A percentile compares a stretch with the other conserved stretches of the same genome.
phyloP scores from a whole-genome alignment of 2,113 vertebrate species.

The Ursus arctos region DNA sequence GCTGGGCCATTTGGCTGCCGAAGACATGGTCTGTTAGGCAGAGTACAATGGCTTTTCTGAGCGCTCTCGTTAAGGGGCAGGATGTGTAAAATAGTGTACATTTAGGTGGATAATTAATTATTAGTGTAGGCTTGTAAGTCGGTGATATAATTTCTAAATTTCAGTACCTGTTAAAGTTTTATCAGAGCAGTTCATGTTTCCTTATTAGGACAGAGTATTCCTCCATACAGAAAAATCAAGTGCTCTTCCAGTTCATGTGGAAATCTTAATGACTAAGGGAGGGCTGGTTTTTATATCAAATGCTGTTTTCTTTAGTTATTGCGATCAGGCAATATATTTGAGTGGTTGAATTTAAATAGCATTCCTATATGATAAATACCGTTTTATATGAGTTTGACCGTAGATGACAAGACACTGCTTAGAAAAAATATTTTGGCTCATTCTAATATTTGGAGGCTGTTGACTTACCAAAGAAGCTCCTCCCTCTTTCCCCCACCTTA shows the following conservation, averaged over 20 bases:
- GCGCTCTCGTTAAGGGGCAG: slow-evolving; percentile 80
- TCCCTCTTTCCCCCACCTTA: background rate
- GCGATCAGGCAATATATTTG: background rate
- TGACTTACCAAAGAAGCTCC: background rate
- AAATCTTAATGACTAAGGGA: background rate
- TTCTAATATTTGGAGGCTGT: background rate
- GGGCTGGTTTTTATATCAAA: background rate
- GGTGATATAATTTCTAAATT: slow-evolving; percentile 45
- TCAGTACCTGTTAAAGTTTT: slow-evolving; percentile 37
- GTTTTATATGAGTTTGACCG: background rate
- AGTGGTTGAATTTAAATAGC: background rate
- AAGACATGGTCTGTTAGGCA: slow-evolving; percentile 80
- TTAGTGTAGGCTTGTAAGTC: slow-evolving; percentile 31
- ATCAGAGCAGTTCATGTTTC: slow-evolving; percentile 40
- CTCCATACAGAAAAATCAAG: background rate
- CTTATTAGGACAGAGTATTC: background rate
- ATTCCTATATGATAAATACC: background rate
- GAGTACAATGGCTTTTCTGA: slow-evolving; percentile 77
- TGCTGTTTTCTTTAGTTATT: background rate
- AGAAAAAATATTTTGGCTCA: background rate
- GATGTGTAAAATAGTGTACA: slow-evolving; percentile 71
- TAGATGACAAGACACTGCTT: background rate
- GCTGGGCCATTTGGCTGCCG: slow-evolving; percentile 80
- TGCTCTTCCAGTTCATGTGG: background rate
- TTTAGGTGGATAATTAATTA: slow-evolving; percentile 82